Evolutionary conservation across 2,113 vertebrate genomes (phyloP).

Genomic region (Coreoperca whiteheadi): DNA sequence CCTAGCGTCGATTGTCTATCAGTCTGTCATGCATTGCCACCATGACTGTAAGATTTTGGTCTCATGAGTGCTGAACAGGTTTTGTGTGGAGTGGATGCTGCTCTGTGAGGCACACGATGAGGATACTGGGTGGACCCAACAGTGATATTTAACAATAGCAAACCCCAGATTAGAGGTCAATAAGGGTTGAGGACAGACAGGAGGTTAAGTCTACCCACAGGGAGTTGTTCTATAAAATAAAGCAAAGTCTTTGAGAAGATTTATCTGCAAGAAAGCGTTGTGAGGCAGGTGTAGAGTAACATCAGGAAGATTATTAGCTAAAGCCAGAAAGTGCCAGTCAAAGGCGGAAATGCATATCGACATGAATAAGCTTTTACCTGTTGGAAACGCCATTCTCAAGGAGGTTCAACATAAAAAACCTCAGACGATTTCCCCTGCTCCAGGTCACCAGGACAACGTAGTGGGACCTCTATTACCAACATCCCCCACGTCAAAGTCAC

Average conservation of each 20-base stretch:
- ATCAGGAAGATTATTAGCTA: slow-evolving; percentile 37
- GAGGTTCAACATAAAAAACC: slow-evolving; percentile 35
- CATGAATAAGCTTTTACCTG: slow-evolving; percentile 22
- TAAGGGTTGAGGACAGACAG: slow-evolving; percentile 15
- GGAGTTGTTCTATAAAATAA: slow-evolving; percentile 17
- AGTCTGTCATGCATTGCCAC: not conserved
- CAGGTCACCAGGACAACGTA: slow-evolving; percentile 24
- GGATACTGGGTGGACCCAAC: not conserved
- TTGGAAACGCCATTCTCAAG: slow-evolving; percentile 6
- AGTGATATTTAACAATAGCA: slow-evolving; percentile 22
- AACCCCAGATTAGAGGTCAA: slow-evolving; percentile 19
- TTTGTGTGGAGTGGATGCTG: not conserved
- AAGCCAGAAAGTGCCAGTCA: slow-evolving; percentile 34
- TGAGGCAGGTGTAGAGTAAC: slow-evolving; percentile 14
- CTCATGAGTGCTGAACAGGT: not conserved
- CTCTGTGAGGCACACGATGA: not conserved
- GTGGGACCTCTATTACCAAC: slow-evolving; percentile 48
- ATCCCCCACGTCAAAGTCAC: slow-evolving; percentile 43
- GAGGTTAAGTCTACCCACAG: slow-evolving; percentile 17
- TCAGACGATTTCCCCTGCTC: slow-evolving; percentile 28
- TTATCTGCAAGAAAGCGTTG: slow-evolving; percentile 1
- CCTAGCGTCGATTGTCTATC: too few species aligned
- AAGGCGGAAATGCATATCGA: slow-evolving; percentile 35
- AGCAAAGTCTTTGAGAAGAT: slow-evolving; percentile 5
- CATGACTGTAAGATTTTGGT: not conserved